Conservation (phyloP, 35 echinoderm and acorn worm genomes). For the Apostichopus parvimensis region DNA sequence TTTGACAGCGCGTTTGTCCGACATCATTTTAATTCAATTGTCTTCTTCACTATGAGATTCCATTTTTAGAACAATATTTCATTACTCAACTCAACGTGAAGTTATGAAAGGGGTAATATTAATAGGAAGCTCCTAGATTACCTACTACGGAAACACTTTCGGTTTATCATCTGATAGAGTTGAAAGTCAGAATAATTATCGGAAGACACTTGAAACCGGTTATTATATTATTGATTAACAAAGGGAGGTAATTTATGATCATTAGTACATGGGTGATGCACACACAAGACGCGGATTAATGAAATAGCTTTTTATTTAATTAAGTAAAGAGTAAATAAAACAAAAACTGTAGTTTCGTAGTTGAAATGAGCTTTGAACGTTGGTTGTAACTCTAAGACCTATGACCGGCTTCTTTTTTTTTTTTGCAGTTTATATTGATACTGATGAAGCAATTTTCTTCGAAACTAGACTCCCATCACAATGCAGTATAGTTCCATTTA, state of each 20-base stretch:
- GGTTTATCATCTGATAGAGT: background rate
- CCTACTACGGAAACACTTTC: slow-evolving; percentile 5
- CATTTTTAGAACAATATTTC: slow-evolving; percentile 8
- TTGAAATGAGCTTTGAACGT: too few relatives aligned
- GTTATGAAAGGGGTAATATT: background rate
- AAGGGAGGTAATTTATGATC: background rate
- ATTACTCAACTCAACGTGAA: slow-evolving; percentile 29
- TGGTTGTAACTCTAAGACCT: too few relatives aligned
- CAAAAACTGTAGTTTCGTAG: too few relatives aligned
- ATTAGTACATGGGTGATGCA: too few relatives aligned
- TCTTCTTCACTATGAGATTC: background rate
- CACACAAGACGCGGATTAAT: too few relatives aligned
- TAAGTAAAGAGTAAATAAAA: too few relatives aligned
- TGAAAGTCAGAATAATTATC: background rate
- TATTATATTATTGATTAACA: background rate
- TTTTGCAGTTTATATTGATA: too few relatives aligned
- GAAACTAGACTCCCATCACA: too few relatives aligned
- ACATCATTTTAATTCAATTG: background rate
- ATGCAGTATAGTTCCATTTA: too few relatives aligned
- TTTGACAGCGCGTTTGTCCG: background rate
- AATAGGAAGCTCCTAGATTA: slow-evolving; percentile 13
- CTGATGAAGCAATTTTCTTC: too few relatives aligned
- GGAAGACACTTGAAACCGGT: background rate
- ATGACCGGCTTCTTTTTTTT: too few relatives aligned
- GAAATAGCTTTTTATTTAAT: too few relatives aligned